These are phyloP conservation scores for Bibio marci DNA, from an alignment of 2,888 invertebrate genomes.

Conservation along the genomic window DNA sequence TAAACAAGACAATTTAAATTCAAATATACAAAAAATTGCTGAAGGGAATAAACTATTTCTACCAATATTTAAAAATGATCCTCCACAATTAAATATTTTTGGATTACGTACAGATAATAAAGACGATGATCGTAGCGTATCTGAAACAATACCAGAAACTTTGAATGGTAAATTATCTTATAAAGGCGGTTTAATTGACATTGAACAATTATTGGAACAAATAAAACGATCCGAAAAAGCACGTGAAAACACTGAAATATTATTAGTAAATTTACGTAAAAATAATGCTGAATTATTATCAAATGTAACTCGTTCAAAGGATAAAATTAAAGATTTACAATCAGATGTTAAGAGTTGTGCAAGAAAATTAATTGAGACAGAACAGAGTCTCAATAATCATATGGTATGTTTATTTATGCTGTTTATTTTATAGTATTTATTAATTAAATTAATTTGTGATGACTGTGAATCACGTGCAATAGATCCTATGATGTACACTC, in stretches of 20 bases:
- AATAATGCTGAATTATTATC: slow-evolving; percentile 39
- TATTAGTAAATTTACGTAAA: slow-evolving; percentile 41
- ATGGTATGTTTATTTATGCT: slow-evolving; percentile 29
- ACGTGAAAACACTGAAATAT: slow-evolving; percentile 53
- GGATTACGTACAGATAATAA: background rate
- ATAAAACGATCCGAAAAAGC: slow-evolving; percentile 58
- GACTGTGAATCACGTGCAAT: too few species aligned
- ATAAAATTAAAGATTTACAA: slow-evolving; percentile 38
- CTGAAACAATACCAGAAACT: slow-evolving; percentile 16
- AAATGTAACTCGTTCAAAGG: slow-evolving; percentile 36
- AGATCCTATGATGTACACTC: too few species aligned
- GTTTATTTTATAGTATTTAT: background rate
- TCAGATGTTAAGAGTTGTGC: slow-evolving; percentile 42
- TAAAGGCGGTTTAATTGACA: slow-evolving; percentile 63
- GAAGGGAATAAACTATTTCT: slow-evolving; percentile 51
- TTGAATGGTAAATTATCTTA: slow-evolving; percentile 50
- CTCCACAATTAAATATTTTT: background rate
- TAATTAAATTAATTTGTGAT: too few species aligned
- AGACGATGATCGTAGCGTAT: background rate
- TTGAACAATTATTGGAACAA: slow-evolving; percentile 60
- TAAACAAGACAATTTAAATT: slow-evolving; percentile 14
- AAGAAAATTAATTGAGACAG: slow-evolving; percentile 37
- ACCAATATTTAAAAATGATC: slow-evolving; percentile 39
- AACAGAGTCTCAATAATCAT: slow-evolving; percentile 36
- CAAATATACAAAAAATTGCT: too few species aligned